Evolutionary conservation across 2,888 invertebrate species (phyloP).

Genomic region (Baccha elongata): DNA sequence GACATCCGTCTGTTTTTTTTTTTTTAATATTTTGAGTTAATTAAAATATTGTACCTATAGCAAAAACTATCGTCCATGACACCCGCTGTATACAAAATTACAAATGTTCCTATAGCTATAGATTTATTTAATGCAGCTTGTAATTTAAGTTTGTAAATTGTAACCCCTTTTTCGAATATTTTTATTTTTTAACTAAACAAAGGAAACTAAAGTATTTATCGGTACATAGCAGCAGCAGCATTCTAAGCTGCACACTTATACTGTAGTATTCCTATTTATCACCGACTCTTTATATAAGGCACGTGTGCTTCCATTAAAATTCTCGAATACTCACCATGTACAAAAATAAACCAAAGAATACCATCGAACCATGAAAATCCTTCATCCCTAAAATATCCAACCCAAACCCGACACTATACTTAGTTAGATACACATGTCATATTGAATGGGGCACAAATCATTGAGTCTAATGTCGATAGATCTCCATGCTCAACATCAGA

Average conservation of each 20-base stretch:
- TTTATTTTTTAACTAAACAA: slow-evolving; percentile 5
- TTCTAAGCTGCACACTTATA: slow-evolving; percentile 45
- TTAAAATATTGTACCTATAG: too few relatives aligned
- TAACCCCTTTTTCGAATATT: neutral
- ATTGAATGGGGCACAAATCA: slow-evolving; percentile 38
- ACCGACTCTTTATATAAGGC: slow-evolving; percentile 48
- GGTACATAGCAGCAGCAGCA: slow-evolving; percentile 35
- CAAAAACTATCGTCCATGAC: too few relatives aligned
- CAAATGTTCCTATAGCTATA: neutral
- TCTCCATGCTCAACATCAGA: slow-evolving; percentile 14
- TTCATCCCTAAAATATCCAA: slow-evolving; percentile 44
- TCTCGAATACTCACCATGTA: slow-evolving; percentile 32
- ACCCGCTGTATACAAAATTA: neutral
- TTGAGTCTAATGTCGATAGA: slow-evolving; percentile 47
- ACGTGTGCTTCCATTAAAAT: slow-evolving; percentile 57
- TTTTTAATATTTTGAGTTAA: too few relatives aligned
- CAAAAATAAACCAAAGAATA: slow-evolving; percentile 36
- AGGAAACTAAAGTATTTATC: slow-evolving; percentile 34
- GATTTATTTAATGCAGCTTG: neutral
- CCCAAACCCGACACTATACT: slow-evolving; percentile 25
- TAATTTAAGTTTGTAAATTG: slow-evolving; percentile 7
- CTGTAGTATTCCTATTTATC: slow-evolving; percentile 46
- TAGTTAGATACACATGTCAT: neutral
- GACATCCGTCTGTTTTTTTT: too few relatives aligned
- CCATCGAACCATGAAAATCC: slow-evolving; percentile 57